Base-by-base conservation (phyloP, 1,140 invertebrate species). In the Geopemphigus sp. region DNA sequence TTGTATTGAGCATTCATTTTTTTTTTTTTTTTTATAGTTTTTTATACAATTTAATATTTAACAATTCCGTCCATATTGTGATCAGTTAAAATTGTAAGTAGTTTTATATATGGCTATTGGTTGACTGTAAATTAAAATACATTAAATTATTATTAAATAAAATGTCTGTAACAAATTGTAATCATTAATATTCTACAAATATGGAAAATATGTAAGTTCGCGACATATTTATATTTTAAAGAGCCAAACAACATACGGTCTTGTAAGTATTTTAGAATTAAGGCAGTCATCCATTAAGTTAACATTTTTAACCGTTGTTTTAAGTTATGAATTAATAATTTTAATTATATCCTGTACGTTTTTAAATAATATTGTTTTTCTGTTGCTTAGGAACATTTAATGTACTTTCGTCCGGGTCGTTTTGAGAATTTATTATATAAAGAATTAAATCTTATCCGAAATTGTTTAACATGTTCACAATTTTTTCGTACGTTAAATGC, bases 11-110 rank as follows among this genome's bases (percentile, higher is more conserved):
- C 17, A 39, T 39, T 39, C 3, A 32, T 4, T 5, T 39, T 64
- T 19, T 45, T 45, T 66, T 39, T 45, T 3, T 45, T 11, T 0
- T 66, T 32, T 66, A 47, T 47, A 68, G 32, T 39, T 39, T 39
- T 39, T 39, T 39, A n/a, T n/a, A n/a, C n/a, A n/a, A n/a, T n/a
- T 39, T 47, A 54, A n/a, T 73, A n/a, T 1, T n/a, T 45, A 39
- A 76, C 54, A 22, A 59, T 59, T 76, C 72, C 72, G 72, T 76
- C 72, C 72, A 76, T 59, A 59, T 76, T 76, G 72, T 76, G 54
- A 76, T 76, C 11, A 56, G 10, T 4, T 72, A 54, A 29, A 72
- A 54, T 54, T 68, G 19, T 50, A 50, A 17, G n/a, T 68, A 26
- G 6, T 68, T 24, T 6, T 29, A 54, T 32, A 17, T 17, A 3